Evolutionary conservation across 2,113 vertebrate genomes (phyloP).

Genomic region (Choloepus hoffmanni): DNA sequence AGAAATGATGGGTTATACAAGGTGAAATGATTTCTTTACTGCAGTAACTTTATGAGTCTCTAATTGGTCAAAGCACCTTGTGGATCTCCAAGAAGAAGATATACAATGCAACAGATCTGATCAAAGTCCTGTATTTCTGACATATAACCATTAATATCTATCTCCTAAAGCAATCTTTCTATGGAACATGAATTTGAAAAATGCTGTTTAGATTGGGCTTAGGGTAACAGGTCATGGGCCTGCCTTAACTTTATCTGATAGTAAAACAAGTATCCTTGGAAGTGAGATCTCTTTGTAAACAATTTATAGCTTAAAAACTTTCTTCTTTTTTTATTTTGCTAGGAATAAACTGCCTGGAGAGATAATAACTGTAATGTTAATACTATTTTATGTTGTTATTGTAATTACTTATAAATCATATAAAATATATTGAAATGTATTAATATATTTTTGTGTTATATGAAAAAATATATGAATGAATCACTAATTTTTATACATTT

Average conservation of each 20-base stretch:
- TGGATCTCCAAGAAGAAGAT: conserved; percentile 37
- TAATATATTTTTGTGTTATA: not conserved
- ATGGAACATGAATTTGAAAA: conserved; percentile 1
- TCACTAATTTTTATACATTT: not conserved
- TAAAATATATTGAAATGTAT: conserved; percentile 1
- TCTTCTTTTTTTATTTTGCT: conserved; percentile 41
- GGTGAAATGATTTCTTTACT: conserved; percentile 74
- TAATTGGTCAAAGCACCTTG: conserved; percentile 65
- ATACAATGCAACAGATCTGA: conserved; percentile 34
- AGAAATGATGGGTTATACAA: conserved; percentile 75
- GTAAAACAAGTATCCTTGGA: not conserved
- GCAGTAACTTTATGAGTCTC: conserved; percentile 61
- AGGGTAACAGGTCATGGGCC: not conserved
- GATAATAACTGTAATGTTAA: conserved; percentile 19
- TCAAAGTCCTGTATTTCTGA: conserved; percentile 15
- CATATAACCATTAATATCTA: not conserved
- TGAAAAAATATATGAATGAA: not conserved
- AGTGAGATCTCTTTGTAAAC: conserved; percentile 39
- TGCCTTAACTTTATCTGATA: conserved; percentile 4
- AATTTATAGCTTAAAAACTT: conserved; percentile 11
- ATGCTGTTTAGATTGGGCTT: not conserved
- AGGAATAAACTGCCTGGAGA: conserved; percentile 41
- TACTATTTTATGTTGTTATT: not conserved
- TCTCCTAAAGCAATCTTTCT: conserved; percentile 8
- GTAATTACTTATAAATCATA: conserved; percentile 33